Conservation (phyloP, 2,113 vertebrate genomes). For the Asarcornis scutulata region DNA sequence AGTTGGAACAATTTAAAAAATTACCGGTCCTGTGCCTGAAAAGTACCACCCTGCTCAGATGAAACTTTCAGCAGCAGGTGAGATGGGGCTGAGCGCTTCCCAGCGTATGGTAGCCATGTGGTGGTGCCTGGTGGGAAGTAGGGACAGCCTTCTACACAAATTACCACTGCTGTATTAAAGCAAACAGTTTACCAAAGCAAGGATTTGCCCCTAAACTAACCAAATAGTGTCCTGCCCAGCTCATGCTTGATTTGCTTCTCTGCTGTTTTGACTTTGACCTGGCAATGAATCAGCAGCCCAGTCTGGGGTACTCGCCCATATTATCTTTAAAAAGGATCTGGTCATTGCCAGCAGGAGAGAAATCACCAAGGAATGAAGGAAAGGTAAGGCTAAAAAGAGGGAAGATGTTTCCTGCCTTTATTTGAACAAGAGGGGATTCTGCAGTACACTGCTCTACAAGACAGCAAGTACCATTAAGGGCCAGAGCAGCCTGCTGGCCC, state of each 20-base stretch:
- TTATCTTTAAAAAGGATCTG: not conserved
- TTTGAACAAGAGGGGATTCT: not conserved
- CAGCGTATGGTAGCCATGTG: not conserved
- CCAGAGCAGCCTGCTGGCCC: not conserved
- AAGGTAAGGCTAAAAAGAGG: not conserved
- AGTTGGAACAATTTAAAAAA: not conserved
- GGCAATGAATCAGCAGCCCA: not conserved
- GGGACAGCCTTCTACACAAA: not conserved
- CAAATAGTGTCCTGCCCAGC: not conserved
- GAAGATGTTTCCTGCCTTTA: conserved; percentile 10
- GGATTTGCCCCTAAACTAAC: not conserved
- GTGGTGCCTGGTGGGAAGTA: not conserved
- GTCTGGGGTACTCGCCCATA: no score
- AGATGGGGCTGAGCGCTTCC: not conserved
- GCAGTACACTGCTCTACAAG: not conserved
- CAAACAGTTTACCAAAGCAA: not conserved
- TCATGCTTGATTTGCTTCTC: not conserved
- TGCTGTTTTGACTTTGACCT: not conserved
- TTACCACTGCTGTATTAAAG: not conserved
- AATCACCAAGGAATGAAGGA: not conserved
- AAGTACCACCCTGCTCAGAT: not conserved
- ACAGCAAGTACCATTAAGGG: conserved; percentile 14
- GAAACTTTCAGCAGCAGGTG: not conserved
- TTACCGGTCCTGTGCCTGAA: not conserved
- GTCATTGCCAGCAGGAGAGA: not conserved